Percentiles rank a stretch among this genome's conserved stretches.
These are phyloP conservation scores for Tetramorium parvispinum DNA, from an alignment of 1,140 invertebrate species.

Conservation along the genomic window DNA sequence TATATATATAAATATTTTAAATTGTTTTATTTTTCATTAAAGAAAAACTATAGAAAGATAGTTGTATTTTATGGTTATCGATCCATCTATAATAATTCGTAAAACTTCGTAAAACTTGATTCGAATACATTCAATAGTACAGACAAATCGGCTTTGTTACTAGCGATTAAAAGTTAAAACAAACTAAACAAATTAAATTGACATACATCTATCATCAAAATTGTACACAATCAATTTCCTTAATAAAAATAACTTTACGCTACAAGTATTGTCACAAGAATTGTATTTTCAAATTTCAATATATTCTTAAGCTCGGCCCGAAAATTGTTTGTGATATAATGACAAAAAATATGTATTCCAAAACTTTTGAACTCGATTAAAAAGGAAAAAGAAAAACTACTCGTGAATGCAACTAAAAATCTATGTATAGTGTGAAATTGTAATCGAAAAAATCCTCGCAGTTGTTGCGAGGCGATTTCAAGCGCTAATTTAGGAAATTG, in stretches of 20 bases:
- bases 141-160: neutral
- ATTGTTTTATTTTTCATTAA: neutral
- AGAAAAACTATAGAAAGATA: neutral
- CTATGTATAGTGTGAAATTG: neutral
- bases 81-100: neutral
- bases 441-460: conserved; percentile 7
- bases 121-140: neutral
- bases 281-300: neutral
- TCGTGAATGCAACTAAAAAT: neutral
- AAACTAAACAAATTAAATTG: neutral
- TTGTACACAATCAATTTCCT: neutral
- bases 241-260: neutral
- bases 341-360: neutral
- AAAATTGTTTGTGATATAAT: neutral
- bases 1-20: neutral
- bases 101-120: neutral
- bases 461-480: neutral
- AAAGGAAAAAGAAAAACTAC: neutral
- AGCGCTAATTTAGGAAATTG: conserved; percentile 50
- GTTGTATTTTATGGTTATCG: neutral
- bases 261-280: neutral
- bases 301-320: neutral
- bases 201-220: neutral
- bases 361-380: conserved; percentile 8
- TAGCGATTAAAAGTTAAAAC: neutral